Evolutionary conservation across 2,113 vertebrate species (phyloP), one percentile per base, ranked within the genome.

Genomic region (Vidua macroura): DNA sequence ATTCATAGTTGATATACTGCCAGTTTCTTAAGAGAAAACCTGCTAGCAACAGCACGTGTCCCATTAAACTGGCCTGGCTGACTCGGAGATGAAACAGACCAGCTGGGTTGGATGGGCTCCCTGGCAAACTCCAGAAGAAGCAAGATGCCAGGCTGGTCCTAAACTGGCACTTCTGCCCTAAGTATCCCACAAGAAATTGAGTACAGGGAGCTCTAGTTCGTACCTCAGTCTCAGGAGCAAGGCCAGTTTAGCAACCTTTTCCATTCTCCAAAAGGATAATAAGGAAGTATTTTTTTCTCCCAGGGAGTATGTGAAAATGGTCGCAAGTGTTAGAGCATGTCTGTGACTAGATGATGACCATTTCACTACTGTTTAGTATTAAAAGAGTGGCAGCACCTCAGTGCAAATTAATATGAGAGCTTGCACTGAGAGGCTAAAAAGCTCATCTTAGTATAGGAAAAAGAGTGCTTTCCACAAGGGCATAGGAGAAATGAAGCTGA

Each of bases 151-250:
- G 14, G 2, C 28, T n/a, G 22, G 22, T 63, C 44, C 66, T 53
- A 31, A 85, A 25, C 6, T 11, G 56, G 8, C 18, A 21, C 76
- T 83, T 52, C 19, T 85, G 67, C 24, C 48, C 41, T 2, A 8
- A 79, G 51, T 5, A 69, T 64, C 13, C 8, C 1, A 15, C 14
- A n/a, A 53, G 46, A 86, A n/a, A 13, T 1, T 3, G 1, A 59
- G 35, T 30, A 51, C 20, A 48, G 23, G 12, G 27, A 75, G 5
- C n/a, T 33, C 11, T 6, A 7, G 3, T 5, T 1, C 1, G 4
- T 23, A 15, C 17, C 22, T 84, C 41, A 63, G 22, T 63, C 17
- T 41, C 20, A 39, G 19, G 15, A 41, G 8, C 18, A 58, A 73
- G n/a, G 23, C 31, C 7, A 16, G 28, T 15, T 55, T 44, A 68